Evolutionary conservation across 2,888 invertebrate species (phyloP).

Genomic region (Orthonychiurus folsomi): DNA sequence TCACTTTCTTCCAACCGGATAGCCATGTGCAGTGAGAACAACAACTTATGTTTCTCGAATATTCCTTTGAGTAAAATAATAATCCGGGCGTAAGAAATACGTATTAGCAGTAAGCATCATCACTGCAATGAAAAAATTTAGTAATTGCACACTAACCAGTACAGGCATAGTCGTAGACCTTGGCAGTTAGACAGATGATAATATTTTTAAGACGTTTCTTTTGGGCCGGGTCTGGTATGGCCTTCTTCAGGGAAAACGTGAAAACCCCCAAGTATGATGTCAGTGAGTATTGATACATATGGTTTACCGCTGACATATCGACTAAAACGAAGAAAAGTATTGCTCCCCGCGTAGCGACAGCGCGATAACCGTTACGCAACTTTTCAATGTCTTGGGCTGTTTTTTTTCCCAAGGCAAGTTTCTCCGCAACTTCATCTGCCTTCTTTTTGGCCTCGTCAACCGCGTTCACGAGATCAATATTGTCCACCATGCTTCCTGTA

Average conservation of each 20-base stretch:
- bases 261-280: conserved; percentile 78
- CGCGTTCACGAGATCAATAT: conserved; percentile 72
- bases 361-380: conserved; percentile 72
- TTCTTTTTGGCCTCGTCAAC: conserved; percentile 82
- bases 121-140: not conserved
- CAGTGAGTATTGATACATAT: conserved; percentile 88
- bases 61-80: conserved; percentile 57
- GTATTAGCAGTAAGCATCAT: not conserved
- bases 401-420: conserved; percentile 54
- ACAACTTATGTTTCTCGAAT: conserved; percentile 80
- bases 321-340: conserved; percentile 82
- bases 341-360: conserved; percentile 76
- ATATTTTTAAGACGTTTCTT: conserved; percentile 67
- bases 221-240: conserved; percentile 71
- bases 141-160: conserved; percentile 51
- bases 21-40: conserved; percentile 86
- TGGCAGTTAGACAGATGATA: conserved; percentile 72
- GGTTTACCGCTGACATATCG: conserved; percentile 78
- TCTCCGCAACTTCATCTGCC: conserved; percentile 67
- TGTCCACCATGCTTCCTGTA: conserved; percentile 86
- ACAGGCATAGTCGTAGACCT: conserved; percentile 83
- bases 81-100: not conserved
- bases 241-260: conserved; percentile 66
- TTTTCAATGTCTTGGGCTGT: conserved; percentile 74
- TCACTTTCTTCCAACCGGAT: conserved; percentile 68